Evolutionary conservation across 2,797 vertebrate genomes (phyloP), one percentile per base, ranked within the genome.

Genomic region (Hydrophis major): DNA sequence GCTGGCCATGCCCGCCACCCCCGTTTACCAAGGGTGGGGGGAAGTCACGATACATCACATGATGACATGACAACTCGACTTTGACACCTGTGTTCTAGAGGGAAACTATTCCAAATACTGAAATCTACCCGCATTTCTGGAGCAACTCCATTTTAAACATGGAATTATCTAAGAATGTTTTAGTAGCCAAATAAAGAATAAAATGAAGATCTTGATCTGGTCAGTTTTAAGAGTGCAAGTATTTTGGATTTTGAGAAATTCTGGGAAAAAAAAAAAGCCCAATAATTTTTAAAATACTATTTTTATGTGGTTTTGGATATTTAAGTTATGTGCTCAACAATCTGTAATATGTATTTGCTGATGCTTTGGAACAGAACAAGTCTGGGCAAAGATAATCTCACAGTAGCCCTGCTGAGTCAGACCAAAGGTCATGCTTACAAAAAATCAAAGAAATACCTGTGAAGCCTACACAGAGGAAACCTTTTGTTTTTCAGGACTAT

Each of bases 351-450:
- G 90, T 88, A 27, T 6, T 2, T 2, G 83, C 28, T 95, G 50
- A 91, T 63, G 93, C 61, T 92, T 88, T 8, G 25, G 78, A 63
- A 90, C 3, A 0, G 8, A 93, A 95, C 96, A 97, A 95, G 96
- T 87, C 95, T 94, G 90, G 96, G 60, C 96, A 96, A 89, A 92
- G 93, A 89, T 88, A 91, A 2, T 32, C 88, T 56, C 92, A 42
- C 20, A 42, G 37, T 56, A 28, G 55, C 6, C 16, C 63, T 94
- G 95, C 95, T 96, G 87, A 50, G 13, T 83, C 56, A 69, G n/a
- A 57, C 22, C 27, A 86, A 86, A 86, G 25, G 55, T 83, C 22
- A 56, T 18, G 7, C 7, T 78, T 14, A 25, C 53, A 32, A 57
- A 20, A 7, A 25, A 66, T 28, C 22, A 57, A 42, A 13, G 20